Evolutionary conservation across 2,797 vertebrate species (phyloP), one percentile per base, ranked within the genome.

Genomic region (Sarcoramphus papa): DNA sequence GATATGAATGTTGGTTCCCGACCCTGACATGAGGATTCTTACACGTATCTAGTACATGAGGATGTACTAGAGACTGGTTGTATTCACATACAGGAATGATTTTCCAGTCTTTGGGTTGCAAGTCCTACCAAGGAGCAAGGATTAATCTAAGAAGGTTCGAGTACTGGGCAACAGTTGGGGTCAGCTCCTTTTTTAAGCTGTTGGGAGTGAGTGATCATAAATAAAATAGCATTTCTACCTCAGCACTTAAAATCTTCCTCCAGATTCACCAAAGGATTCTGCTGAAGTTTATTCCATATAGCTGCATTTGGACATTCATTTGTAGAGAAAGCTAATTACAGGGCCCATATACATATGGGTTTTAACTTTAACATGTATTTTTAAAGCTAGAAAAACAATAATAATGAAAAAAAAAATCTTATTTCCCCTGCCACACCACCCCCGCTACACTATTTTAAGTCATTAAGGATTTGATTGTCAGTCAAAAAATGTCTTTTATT

Each of bases 1-100:
- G 25, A 31, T 13, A 22, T 0, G 11, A 76, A 21, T 28, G 9
- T 25, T 21, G 2, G 4, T 30, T 77, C 53, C 56, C 59, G 33
- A n/a, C 14, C 3, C 20, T 48, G 40, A 41, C 4, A 24, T 14
- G 33, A 76, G 9, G 8, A 51, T 23, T 83, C 22, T 30, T 13
- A 50, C 8, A 43, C 7, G 4, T 21, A 43, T 31, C n/a, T 35
- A 54, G 17, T 17, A 30, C 22, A 72, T 0, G 1, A 57, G 3
- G 15, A 22, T 24, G 13, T 27, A 40, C 30, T 24, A 40, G 12
- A 64, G 10, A 25, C 31, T 23, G 45, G 3, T 1, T 85, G 4
- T 15, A 30, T 74, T 70, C 28, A 70, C 21, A 12, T 3, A 31
- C 2, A 19, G 17, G 33, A 90, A 82, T 25, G 2, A 50, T 84